Evolutionary conservation across 2,113 vertebrate genomes (phyloP).

Genomic region (Myotis lucifugus): DNA sequence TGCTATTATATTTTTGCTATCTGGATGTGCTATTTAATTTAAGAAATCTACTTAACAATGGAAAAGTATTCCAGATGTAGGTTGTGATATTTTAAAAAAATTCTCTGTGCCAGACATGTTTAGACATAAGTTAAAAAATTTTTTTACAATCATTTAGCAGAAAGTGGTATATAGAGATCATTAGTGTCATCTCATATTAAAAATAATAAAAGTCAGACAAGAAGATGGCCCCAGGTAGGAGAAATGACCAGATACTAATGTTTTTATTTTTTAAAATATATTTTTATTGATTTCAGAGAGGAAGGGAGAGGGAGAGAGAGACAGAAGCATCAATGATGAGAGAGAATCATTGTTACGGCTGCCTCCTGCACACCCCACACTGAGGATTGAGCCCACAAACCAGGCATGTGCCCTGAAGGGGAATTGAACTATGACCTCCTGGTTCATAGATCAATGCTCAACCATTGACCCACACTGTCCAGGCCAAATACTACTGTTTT

Average conservation of each 20-base stretch:
- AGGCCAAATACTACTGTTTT: background rate
- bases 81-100: slow-evolving; percentile 4
- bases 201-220: slow-evolving; percentile 12
- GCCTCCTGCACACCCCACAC: too few species aligned
- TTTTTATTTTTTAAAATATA: background rate
- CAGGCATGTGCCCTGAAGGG: too few species aligned
- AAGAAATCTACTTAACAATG: background rate
- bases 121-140: background rate
- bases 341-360: too few species aligned
- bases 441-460: too few species aligned
- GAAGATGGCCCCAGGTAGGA: background rate
- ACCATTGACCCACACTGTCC: too few species aligned
- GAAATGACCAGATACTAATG: slow-evolving; percentile 12
- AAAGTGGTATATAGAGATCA: background rate
- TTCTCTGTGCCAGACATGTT: background rate
- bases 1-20: background rate
- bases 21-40: background rate
- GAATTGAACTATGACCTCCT: too few species aligned
- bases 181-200: background rate
- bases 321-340: too few species aligned
- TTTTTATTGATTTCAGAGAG: too few species aligned
- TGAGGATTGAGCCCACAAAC: too few species aligned
- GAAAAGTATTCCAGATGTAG: background rate
- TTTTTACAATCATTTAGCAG: background rate
- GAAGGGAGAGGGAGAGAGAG: too few species aligned